phyloP scores from a whole-genome alignment of 1,140 invertebrate species.

The Euschistus heros region DNA sequence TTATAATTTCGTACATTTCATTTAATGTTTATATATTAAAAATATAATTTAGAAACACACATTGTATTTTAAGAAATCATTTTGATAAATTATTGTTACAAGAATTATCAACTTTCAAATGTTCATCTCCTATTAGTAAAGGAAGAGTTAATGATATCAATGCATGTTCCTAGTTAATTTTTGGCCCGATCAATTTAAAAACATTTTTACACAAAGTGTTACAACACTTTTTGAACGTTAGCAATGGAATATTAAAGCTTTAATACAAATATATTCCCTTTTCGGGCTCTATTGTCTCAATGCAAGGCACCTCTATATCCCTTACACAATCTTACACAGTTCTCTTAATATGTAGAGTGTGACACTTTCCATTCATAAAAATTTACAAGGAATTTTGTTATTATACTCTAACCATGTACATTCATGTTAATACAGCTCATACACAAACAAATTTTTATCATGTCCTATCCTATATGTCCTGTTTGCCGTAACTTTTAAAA shows the following conservation, averaged over 20 bases:
- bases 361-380: no score
- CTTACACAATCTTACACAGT: slow-evolving; percentile 25
- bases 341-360: slow-evolving; percentile 5
- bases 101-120: neutral
- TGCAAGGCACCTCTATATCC: slow-evolving; percentile 25
- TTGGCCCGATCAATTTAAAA: slow-evolving; percentile 2
- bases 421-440: no score
- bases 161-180: slow-evolving; percentile 4
- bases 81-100: neutral
- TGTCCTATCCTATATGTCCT: no score
- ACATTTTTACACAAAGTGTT: slow-evolving; percentile 2
- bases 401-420: no score
- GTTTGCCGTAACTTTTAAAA: no score
- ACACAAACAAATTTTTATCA: no score
- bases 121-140: neutral
- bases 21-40: neutral
- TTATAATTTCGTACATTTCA: neutral
- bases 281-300: slow-evolving; percentile 23
- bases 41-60: slow-evolving; percentile 7
- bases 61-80: neutral
- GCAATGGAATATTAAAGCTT: slow-evolving; percentile 26
- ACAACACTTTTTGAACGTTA: slow-evolving; percentile 19
- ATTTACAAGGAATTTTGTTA: no score
- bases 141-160: neutral
- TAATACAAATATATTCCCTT: slow-evolving; percentile 17